Evolutionary conservation across 2,113 vertebrate species (phyloP), one percentile per base, ranked within the genome.

Genomic region (Phylloscopus trochilus): DNA sequence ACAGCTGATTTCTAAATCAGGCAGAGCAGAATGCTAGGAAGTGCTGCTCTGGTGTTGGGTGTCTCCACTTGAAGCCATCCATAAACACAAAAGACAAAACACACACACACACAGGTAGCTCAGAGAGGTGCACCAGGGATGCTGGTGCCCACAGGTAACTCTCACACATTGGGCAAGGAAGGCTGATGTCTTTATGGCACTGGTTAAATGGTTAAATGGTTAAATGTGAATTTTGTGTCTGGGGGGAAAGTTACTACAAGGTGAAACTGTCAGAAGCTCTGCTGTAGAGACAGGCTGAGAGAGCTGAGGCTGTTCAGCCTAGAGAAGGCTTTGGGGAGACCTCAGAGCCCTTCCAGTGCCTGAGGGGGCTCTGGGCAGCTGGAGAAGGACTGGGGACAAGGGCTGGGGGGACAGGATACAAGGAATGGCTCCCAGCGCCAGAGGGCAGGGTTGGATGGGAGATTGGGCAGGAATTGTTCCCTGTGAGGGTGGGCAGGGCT

Each of bases 1-100:
- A 49, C 78, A 93, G 81, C 74, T 95, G 60, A 47, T 93, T 90
- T 87, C 78, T 44, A 56, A 92, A 79, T 69, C 63, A 53, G 76
- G 64, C 4, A 5, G 52, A 49, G 89, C 91, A 76, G 66, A 79
- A 84, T 53, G 60, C 41, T 76, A 3, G 53, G 6, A 76, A 66
- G 41, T 19, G 1, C 53, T 37, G 1, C 58, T 37, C 58, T 85
- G 53, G n/a, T 87, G 4, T 64, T 78, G 79, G 70, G 62, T 60
- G 30, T n/a, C 33, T 79, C 69, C 41, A 19, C 73, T 84, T 60
- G 76, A 93, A 95, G 73, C 55, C 39, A 47, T 67, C 55, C 37
- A 33, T 47, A 73, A 39, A 33, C 55, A 83, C 21, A 87, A 31
- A 96, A 27, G 26, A 28, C 22, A 30, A 10, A 46, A 41, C 41